phyloP scores from a whole-genome alignment of 2,797 vertebrate species.

The Ataeniobius toweri region DNA sequence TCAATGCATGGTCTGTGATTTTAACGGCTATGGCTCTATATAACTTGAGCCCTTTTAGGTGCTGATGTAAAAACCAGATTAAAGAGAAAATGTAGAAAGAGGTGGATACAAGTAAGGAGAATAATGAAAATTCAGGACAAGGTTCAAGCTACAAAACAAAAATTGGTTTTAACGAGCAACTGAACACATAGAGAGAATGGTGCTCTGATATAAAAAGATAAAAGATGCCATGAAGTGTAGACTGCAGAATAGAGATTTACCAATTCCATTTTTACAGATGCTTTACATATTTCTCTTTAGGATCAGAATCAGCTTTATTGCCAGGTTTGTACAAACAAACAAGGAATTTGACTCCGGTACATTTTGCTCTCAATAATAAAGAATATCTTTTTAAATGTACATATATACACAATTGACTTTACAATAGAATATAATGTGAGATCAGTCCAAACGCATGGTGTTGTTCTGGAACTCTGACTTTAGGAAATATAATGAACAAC shows the following conservation, averaged over 20 bases:
- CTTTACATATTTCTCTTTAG: not conserved
- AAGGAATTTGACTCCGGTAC: too few relatives aligned
- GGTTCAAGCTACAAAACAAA: constrained; percentile 46
- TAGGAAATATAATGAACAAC: not conserved
- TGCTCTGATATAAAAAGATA: not conserved
- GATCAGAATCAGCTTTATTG: too few relatives aligned
- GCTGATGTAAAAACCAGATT: constrained; percentile 72
- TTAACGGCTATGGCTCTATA: constrained; percentile 35
- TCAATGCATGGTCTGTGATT: constrained; percentile 39
- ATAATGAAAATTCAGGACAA: constrained; percentile 34
- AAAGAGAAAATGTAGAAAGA: constrained; percentile 58
- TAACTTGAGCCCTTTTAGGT: constrained; percentile 70
- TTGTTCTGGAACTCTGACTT: too few relatives aligned
- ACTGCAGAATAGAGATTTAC: not conserved
- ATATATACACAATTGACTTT: too few relatives aligned
- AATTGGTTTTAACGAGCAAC: constrained; percentile 18
- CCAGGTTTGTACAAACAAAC: too few relatives aligned
- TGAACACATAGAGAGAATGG: constrained; percentile 7
- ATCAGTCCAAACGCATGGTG: too few relatives aligned
- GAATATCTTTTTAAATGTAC: too few relatives aligned
- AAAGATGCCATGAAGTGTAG: not conserved
- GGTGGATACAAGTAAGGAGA: constrained; percentile 25
- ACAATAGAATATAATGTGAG: too few relatives aligned
- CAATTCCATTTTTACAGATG: not conserved
- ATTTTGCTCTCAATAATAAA: too few relatives aligned